Conservation (phyloP, 92 coral and sea anemone species). For the Phymanthus crucifer region DNA sequence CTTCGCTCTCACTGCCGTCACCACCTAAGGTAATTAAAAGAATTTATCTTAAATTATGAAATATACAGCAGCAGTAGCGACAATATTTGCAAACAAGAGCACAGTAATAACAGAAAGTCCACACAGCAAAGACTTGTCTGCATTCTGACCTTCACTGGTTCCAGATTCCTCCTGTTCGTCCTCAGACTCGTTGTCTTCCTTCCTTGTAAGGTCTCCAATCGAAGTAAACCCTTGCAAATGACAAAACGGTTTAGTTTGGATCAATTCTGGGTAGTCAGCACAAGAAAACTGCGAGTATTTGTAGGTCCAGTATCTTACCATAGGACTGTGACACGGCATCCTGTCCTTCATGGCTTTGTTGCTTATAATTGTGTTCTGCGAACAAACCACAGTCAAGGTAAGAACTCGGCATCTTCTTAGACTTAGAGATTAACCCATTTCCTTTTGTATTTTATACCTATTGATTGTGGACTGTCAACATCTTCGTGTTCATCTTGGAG, state of each 20-base stretch:
- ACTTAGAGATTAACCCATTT: neutral
- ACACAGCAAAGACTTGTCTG: neutral
- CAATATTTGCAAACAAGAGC: neutral
- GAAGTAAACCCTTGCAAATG: slow-evolving; percentile 17
- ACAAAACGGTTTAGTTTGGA: neutral
- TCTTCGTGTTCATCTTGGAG: slow-evolving; percentile 9
- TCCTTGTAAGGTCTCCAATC: slow-evolving; percentile 11
- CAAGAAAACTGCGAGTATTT: no score
- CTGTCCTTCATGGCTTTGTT: neutral
- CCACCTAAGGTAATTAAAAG: slow-evolving; percentile 27
- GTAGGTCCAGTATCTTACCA: neutral
- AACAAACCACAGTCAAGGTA: neutral
- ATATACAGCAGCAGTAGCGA: neutral
- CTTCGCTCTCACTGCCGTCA: slow-evolving; percentile 72
- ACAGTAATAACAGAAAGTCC: neutral
- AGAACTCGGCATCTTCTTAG: neutral
- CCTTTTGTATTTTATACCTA: neutral
- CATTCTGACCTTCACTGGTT: slow-evolving; percentile 38
- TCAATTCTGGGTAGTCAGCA: neutral
- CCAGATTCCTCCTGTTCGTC: slow-evolving; percentile 38
- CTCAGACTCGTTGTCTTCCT: slow-evolving; percentile 31
- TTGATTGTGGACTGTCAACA: slow-evolving; percentile 18
- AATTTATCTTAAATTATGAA: no score
- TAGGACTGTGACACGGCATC: neutral
- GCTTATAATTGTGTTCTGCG: neutral